phyloP scores from a whole-genome alignment of 2,797 vertebrate species.

The Eleutherodactylus coqui region DNA sequence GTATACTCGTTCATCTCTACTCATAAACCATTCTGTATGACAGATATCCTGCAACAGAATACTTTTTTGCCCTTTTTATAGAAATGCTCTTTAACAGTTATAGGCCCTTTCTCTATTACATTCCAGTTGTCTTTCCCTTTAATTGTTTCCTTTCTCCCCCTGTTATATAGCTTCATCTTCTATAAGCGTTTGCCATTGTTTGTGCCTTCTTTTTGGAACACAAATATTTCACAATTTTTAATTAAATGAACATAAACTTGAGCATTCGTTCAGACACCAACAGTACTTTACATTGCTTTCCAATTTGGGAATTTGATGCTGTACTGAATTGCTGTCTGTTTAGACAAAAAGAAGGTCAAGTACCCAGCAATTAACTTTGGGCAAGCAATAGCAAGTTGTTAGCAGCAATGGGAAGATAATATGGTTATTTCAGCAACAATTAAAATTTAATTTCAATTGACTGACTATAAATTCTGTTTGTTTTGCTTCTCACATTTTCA shows the following conservation, averaged over 20 bases:
- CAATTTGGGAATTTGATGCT: not conserved
- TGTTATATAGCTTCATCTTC: not conserved
- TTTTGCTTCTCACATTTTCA: not conserved
- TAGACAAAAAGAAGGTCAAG: conserved; percentile 4
- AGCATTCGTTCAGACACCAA: not conserved
- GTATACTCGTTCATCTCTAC: too few species aligned
- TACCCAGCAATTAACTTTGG: not conserved
- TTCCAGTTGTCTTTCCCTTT: not conserved
- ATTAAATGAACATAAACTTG: conserved; percentile 10
- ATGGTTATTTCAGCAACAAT: not conserved
- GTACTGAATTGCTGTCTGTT: not conserved
- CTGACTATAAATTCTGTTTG: not conserved
- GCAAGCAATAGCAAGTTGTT: not conserved
- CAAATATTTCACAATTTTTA: not conserved
- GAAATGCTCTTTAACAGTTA: not conserved
- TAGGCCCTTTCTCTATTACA: not conserved
- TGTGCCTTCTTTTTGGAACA: not conserved
- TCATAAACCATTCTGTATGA: too few species aligned
- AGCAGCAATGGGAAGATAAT: conserved; percentile 6
- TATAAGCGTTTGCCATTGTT: not conserved
- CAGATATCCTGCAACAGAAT: too few species aligned
- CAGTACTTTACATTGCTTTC: not conserved
- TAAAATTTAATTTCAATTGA: not conserved
- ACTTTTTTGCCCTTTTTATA: not conserved
- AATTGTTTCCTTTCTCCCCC: not conserved